Percentiles rank a stretch among this genome's conserved stretches.
phyloP scores from a whole-genome alignment of 2,888 invertebrate species.

The Melitaea athalia region DNA sequence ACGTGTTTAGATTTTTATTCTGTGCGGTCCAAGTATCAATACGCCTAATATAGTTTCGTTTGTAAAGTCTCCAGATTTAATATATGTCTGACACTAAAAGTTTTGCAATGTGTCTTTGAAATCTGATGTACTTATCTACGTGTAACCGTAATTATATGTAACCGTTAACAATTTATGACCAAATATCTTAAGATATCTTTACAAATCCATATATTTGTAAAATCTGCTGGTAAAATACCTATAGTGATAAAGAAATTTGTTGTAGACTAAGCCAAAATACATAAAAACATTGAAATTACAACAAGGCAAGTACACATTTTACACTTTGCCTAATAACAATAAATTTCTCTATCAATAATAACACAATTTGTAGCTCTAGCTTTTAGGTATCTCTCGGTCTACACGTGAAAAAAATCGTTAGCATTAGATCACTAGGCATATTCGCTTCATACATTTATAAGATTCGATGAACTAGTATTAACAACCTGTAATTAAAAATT shows the following conservation, averaged over 20 bases:
- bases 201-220: neutral
- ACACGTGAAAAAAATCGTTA: neutral
- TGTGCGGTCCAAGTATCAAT: constrained; percentile 13
- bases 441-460: neutral
- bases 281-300: too few species aligned
- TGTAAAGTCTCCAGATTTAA: constrained; percentile 5
- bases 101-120: neutral
- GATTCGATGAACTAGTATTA: neutral
- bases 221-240: neutral
- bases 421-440: neutral
- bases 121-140: neutral
- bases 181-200: constrained; percentile 1
- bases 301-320: too few species aligned
- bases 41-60: constrained; percentile 6
- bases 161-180: neutral
- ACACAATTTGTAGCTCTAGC: too few species aligned
- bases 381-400: too few species aligned
- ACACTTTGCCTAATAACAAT: too few species aligned
- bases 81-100: neutral
- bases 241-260: neutral
- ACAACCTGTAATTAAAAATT: constrained; percentile 12
- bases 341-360: too few species aligned
- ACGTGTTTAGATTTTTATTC: constrained; percentile 6
- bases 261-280: too few species aligned
- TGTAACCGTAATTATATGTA: neutral